Base-by-base conservation (phyloP, 1,140 invertebrate species). In the Bathynomus jamesi region DNA sequence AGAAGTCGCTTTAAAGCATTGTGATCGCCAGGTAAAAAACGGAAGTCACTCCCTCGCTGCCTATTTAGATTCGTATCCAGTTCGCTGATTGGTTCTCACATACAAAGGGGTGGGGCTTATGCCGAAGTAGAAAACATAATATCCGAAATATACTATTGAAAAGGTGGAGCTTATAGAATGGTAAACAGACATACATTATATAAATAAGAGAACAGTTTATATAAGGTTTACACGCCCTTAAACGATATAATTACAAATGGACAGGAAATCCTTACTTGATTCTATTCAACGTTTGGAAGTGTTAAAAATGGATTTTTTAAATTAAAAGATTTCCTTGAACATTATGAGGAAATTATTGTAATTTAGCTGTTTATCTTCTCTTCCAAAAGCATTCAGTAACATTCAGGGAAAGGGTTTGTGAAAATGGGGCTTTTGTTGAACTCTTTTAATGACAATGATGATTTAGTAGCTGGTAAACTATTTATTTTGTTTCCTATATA, bases 1-100 rank as follows among this genome's bases (percentile, higher is more conserved):
- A 69, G 71, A 28, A 68, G 61, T 70, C 69, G 73, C 62, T 71
- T 69, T 75, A 71, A 68, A 32, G 67, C 65, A 69, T 61, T 66
- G 64, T 61, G 21, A 24, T 21, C 28, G 65, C 65, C 69, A 68
- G 64, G 69, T 53, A 68, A 61, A 53, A 53, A 71, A 67, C 69
- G 40, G 65, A 71, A 68, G 65, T 65, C 27, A 64, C 24, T 40
- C 60, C 21, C 69, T 65, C 69, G 70, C 68, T 71, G 69, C 69
- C 28, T 40, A 28, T 27, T 24, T 30, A 69, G 73, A 24, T 64
- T 68, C 60, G 73, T 60, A 24, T 40, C n/a, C 63, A 13, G 30
- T 53, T 4, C 3, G 11, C 17, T 66, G 46, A 74, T 74, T 70
- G 72, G 72, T 28, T 0, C 28, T 29, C 4, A 10, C 29, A 24